Base-by-base conservation (phyloP, 2,113 vertebrate genomes). In the Oncorhynchus clarkii region DNA sequence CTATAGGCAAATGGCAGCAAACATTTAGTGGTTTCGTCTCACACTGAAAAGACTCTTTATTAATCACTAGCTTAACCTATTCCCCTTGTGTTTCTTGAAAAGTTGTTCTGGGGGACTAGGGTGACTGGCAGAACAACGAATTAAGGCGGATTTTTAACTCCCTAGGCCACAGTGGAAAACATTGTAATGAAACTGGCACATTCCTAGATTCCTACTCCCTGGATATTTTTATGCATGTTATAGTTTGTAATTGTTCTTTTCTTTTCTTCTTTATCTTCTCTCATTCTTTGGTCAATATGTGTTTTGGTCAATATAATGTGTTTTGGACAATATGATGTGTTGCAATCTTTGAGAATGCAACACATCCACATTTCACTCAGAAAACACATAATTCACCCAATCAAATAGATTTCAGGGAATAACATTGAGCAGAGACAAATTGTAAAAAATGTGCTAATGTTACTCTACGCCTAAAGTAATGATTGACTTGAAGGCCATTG, bases 1-100 rank as follows among this genome's bases (percentile, higher is more conserved):
- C 91, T 90, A 82, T 81, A 84, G 90, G 89, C 88, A 86, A 87
- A 85, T 84, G 88, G 85, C 0, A 88, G 90, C 86, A 92, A 93
- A 93, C 92, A 89, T 89, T 88, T 93, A 92, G 91, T 87, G 82
- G 62, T 66, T 59, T 73, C 70, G 45, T 87, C 76, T 54, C 73
- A 80, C 66, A 84, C 83, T 57, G 84, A 89, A 89, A 86, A 71
- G 70, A 6, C 86, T 89, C 73, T 48, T 74, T 87, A 81, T 90
- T 80, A 84, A 87, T 83, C 85, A 73, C 76, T 54, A 20, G 84
- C 79, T 68, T 77, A 74, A 81, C 74, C 75, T 77, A 31, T 77
- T 77, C 27, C 31, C 74, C 74, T 48, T 51, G 48, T 54, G 14
- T 45, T 60, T 60, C 24, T 64, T 49, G 13, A n/a, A 29, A 27